Conservation (phyloP, 1,140 invertebrate genomes). For the Macrocentrus cingulum region DNA sequence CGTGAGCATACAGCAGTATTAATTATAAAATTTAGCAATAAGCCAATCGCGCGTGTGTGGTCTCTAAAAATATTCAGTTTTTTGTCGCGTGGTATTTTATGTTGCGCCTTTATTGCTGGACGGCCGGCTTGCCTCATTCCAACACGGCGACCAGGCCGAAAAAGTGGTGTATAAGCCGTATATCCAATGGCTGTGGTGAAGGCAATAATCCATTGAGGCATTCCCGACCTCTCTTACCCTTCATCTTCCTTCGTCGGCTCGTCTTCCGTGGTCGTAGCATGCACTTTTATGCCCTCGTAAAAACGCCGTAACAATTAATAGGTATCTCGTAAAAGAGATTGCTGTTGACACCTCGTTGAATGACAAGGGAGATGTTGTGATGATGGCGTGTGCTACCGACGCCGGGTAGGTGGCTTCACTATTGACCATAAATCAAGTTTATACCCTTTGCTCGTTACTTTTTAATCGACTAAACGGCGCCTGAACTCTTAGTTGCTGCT, state of each 20-base stretch:
- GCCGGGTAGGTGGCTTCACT: slow-evolving; percentile 37
- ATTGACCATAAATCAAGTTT: slow-evolving; percentile 58
- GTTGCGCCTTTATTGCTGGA: background rate
- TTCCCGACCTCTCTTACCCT: background rate
- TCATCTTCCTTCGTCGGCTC: slow-evolving; percentile 40
- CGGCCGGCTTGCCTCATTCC: background rate
- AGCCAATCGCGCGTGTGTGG: background rate
- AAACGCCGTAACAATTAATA: slow-evolving; percentile 60
- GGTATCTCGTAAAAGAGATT: slow-evolving; percentile 61
- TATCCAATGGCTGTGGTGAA: slow-evolving; percentile 4
- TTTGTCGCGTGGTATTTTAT: background rate
- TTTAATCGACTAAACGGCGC: slow-evolving; percentile 51
- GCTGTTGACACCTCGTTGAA: slow-evolving; percentile 59
- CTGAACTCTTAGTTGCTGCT: slow-evolving; percentile 13
- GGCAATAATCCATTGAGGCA: slow-evolving; percentile 41
- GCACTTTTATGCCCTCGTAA: slow-evolving; percentile 58
- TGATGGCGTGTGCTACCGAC: slow-evolving; percentile 7
- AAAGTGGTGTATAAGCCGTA: slow-evolving; percentile 2
- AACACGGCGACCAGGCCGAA: background rate
- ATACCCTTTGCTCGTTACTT: slow-evolving; percentile 47
- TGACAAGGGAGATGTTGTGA: slow-evolving; percentile 44
- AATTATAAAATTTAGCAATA: too few relatives aligned
- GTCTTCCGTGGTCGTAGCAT: slow-evolving; percentile 50
- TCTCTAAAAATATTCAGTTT: background rate
- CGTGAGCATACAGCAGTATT: too few relatives aligned